phyloP scores from a whole-genome alignment of 2,888 invertebrate species.

The Cecidostiba fungosa region DNA sequence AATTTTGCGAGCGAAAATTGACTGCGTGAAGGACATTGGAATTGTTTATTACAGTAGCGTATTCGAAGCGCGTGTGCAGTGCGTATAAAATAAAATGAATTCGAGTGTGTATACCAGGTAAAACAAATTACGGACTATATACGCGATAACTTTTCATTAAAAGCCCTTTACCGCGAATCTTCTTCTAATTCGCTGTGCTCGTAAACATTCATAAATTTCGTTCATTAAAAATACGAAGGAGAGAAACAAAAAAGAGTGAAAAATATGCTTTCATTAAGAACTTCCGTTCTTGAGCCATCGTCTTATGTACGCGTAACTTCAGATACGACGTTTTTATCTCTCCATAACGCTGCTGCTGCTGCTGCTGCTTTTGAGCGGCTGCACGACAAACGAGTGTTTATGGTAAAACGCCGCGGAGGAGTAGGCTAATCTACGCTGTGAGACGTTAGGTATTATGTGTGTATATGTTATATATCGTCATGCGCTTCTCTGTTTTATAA shows the following conservation, averaged over 20 bases:
- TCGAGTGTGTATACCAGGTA: not conserved
- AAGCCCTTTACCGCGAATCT: conserved; percentile 13
- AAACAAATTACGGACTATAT: not conserved
- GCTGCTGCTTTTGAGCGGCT: not conserved
- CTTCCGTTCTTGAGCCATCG: conserved; percentile 59
- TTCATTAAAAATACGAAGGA: conserved; percentile 35
- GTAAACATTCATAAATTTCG: conserved; percentile 48
- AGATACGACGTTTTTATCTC: conserved; percentile 57
- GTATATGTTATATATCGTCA: not conserved
- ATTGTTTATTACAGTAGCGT: not conserved
- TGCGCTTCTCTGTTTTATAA: not conserved
- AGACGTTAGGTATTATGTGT: not conserved
- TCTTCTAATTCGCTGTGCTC: not conserved
- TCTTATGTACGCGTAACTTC: conserved; percentile 50
- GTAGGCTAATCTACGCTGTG: conserved; percentile 24
- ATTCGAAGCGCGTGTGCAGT: not conserved
- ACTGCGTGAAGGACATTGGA: not conserved
- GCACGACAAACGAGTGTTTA: conserved; percentile 52
- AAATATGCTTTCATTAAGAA: conserved; percentile 57
- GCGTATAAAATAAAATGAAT: not conserved
- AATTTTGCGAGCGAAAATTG: not conserved
- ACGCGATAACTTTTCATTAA: conserved; percentile 9
- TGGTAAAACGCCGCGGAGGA: conserved; percentile 46
- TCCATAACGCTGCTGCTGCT: not conserved
- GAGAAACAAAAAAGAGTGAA: conserved; percentile 6